Evolutionary conservation across 1,140 invertebrate species (phyloP).

Genomic region (Neodiprion pinetum): DNA sequence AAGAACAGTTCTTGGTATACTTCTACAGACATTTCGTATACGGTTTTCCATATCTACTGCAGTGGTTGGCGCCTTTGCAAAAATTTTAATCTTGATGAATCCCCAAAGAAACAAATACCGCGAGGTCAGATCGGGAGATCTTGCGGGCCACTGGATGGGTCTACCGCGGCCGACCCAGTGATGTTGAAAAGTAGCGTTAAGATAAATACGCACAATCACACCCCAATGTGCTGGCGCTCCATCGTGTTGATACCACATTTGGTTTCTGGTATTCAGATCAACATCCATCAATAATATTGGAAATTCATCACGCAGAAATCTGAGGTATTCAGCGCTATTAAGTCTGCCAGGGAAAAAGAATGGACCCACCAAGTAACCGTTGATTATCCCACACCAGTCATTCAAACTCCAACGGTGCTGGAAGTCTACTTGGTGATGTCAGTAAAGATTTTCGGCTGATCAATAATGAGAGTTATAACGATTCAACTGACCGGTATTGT

Average conservation of each 20-base stretch:
- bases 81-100: conserved; percentile 28
- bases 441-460: conserved; percentile 21
- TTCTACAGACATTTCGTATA: background rate
- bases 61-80: background rate
- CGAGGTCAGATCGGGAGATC: conserved; percentile 46
- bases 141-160: conserved; percentile 34
- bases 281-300: conserved; percentile 32
- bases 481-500: conserved; percentile 22
- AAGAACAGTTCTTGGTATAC: background rate
- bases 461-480: conserved; percentile 24
- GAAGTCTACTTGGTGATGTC: conserved; percentile 17
- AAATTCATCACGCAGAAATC: conserved; percentile 30
- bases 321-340: conserved; percentile 22
- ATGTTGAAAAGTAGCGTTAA: background rate
- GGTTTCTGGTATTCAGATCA: conserved; percentile 22
- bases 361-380: conserved; percentile 27
- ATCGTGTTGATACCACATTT: conserved; percentile 42
- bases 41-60: background rate
- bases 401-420: conserved; percentile 34
- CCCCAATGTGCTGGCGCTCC: conserved; percentile 28
- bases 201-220: background rate
- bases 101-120: conserved; percentile 47
- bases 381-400: conserved; percentile 33
- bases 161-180: conserved; percentile 15
- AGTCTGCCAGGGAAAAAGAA: conserved; percentile 28